Conservation (phyloP, 2,797 vertebrate species). For the Acanthis flammea region DNA sequence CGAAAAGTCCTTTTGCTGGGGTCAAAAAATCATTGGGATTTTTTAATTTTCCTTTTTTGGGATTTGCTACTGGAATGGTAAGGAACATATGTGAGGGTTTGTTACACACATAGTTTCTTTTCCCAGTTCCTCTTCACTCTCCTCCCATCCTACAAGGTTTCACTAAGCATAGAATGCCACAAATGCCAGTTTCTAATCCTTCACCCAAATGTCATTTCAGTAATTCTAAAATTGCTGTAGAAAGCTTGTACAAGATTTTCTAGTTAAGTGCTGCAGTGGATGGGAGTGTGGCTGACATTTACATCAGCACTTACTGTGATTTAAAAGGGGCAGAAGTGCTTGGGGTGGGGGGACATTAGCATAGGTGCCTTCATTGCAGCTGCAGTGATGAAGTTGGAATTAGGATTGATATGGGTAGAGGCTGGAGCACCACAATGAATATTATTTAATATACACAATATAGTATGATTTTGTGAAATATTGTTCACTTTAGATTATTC, state of each 20-base stretch:
- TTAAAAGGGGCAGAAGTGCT: not conserved
- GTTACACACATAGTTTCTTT: not conserved
- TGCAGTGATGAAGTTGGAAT: not conserved
- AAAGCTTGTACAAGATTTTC: not conserved
- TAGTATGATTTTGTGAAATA: not conserved
- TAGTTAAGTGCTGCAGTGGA: not conserved
- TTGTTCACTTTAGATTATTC: not conserved
- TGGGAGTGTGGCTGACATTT: not conserved
- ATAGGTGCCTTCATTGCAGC: not conserved
- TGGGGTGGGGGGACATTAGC: not conserved
- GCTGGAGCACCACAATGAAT: not conserved
- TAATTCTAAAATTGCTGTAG: not conserved
- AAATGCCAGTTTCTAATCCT: not conserved
- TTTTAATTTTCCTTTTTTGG: not conserved
- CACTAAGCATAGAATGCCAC: not conserved
- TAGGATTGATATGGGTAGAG: not conserved
- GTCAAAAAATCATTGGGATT: not conserved
- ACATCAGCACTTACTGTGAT: not conserved
- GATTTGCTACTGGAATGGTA: not conserved
- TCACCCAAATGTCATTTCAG: slow-evolving; percentile 6
- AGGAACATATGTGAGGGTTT: not conserved
- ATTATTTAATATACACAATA: not conserved
- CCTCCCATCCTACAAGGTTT: not conserved
- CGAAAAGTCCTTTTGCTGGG: not conserved
- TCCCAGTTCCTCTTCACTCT: not conserved